These are phyloP conservation scores for Chloropsis cyanopogon DNA, from an alignment of 2,113 vertebrate species.

Conservation along the genomic window DNA sequence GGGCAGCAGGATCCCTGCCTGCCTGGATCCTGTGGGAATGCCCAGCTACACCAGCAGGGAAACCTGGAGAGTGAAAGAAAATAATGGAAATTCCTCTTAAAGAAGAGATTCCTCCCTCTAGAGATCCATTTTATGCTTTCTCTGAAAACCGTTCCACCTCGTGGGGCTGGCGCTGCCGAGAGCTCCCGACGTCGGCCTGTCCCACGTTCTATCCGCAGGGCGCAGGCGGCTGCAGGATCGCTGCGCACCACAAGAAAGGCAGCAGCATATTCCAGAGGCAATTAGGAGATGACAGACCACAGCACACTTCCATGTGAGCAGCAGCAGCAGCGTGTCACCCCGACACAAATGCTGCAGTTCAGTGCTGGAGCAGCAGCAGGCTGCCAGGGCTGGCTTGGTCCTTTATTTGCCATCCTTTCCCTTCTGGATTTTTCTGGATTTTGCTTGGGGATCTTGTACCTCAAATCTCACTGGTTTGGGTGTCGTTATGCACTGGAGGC, in stretches of 20 bases:
- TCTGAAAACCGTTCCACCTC: neutral
- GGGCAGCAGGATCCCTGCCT: neutral
- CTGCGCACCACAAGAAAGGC: neutral
- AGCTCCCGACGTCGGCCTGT: neutral
- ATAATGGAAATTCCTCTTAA: neutral
- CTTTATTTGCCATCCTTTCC: neutral
- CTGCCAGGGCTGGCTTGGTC: rapidly evolving
- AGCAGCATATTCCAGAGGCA: neutral
- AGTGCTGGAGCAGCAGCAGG: neutral
- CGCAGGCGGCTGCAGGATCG: neutral
- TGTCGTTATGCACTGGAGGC: rapidly evolving
- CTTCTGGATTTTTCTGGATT: neutral
- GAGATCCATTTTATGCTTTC: neutral
- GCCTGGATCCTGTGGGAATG: neutral
- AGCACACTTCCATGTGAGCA: neutral
- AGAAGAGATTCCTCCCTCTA: rapidly evolving
- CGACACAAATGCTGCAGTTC: rapidly evolving
- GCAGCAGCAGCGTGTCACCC: neutral
- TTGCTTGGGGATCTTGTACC: neutral
- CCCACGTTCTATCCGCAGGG: rapidly evolving
- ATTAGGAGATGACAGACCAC: neutral
- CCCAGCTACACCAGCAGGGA: neutral
- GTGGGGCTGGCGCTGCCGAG: neutral
- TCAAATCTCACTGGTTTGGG: neutral
- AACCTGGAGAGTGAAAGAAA: neutral